Percentiles rank a stretch among this genome's conserved stretches.
Conservation (phyloP, 2,113 vertebrate species). For the Heterotis niloticus region DNA sequence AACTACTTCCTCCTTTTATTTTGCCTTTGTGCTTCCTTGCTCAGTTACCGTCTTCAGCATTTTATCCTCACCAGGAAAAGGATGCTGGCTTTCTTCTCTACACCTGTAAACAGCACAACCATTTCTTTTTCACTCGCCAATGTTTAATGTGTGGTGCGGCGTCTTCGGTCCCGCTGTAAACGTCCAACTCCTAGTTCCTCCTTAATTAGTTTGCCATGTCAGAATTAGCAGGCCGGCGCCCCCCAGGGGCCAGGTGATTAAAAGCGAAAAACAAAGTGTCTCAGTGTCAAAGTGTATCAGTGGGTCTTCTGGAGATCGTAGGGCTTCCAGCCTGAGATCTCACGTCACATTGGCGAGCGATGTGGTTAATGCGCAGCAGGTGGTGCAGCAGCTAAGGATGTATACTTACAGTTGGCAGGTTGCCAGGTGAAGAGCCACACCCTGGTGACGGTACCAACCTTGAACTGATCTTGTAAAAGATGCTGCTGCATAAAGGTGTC, state of each 20-base stretch:
- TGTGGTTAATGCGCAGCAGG: no score
- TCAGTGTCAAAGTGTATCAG: neutral
- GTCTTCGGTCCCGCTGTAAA: neutral
- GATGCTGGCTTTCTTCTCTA: no score
- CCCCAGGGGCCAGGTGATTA: neutral
- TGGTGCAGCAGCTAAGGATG: no score
- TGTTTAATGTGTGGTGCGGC: neutral
- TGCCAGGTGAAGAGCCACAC: no score
- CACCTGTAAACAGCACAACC: neutral
- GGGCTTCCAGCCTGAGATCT: neutral
- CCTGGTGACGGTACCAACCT: no score
- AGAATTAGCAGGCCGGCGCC: neutral
- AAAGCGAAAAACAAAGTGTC: conserved; percentile 3
- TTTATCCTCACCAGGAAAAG: neutral
- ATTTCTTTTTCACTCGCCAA: neutral
- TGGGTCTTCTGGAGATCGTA: neutral
- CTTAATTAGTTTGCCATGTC: conserved; percentile 16
- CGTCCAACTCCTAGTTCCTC: neutral
- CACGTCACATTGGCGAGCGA: neutral
- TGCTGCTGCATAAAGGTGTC: no score
- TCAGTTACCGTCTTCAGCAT: neutral
- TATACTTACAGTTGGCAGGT: no score
- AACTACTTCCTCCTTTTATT: no score
- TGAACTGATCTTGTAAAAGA: no score
- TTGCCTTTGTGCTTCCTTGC: neutral